Evolutionary conservation across 2,797 vertebrate genomes (phyloP), one percentile per base, ranked within the genome.

Genomic region (Pelobates cultripes): DNA sequence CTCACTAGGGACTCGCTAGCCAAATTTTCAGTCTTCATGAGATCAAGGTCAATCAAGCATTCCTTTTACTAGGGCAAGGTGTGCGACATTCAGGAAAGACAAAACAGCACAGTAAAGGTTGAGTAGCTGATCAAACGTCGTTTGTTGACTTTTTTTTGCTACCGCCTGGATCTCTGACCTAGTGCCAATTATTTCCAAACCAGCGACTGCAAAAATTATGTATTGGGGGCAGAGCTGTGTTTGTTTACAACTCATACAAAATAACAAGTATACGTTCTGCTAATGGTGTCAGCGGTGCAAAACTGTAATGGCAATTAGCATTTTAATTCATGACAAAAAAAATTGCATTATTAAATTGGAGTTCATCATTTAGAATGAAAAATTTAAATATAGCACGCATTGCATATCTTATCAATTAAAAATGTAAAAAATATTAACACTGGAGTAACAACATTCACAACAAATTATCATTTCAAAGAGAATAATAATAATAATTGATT

Each of bases 41-140:
- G 70, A 83, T 75, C 77, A 79, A 78, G 77, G 77, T 79, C 67
- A 84, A 60, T 75, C 82, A 71, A 64, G 70, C 51, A 66, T 71
- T 70, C 57, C 70, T 73, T 63, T 72, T 67, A 40, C 61, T 77
- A 4, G 60, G 72, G 55, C 28, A 5, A 73, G 60, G 4, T 14
- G 73, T 67, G 17, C 7, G 61, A 5, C 14, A 57, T 66, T 45
- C 41, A 28, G 28, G 28, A 28, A 28, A 28, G 28, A 28, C 28
- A 28, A 28, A 28, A 14, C 66, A 75, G 53, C 72, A 64, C 43
- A 14, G 64, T 68, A 44, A 45, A 70, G 64, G 81, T 64, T 68
- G 69, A 75, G 7, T 28, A 40, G 51, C 45, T 45, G 44, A 71
- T 66, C 40, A 75, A 71, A 70, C 14, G 40, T 6, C 8, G 45